Conservation (phyloP, 2,797 vertebrate genomes). For the Mormyrus proboscirostris region DNA sequence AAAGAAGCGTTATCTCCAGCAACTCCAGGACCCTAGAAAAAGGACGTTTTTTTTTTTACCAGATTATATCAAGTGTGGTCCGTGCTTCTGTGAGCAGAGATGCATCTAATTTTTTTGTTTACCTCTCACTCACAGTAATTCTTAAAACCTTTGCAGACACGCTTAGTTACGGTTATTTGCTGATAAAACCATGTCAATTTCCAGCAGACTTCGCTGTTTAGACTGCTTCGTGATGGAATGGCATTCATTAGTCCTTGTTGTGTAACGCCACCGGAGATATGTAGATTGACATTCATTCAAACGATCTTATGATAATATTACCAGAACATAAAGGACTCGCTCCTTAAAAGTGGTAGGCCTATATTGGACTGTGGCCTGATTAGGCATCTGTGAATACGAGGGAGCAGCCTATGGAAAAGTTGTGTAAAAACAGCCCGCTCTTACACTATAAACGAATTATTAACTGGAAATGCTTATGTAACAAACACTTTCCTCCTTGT, state of each 20-base stretch:
- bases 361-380: neutral
- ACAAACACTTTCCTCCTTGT: neutral
- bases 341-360: neutral
- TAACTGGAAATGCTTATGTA: neutral
- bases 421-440: neutral
- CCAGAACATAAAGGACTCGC: neutral
- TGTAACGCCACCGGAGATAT: neutral
- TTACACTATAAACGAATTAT: neutral
- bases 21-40: neutral
- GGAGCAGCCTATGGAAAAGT: conserved; percentile 3
- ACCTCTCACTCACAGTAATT: neutral
- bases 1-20: neutral
- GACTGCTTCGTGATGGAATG: neutral
- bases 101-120: neutral
- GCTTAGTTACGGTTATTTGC: neutral
- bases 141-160: neutral
- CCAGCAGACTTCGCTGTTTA: neutral
- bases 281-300: neutral
- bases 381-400: neutral
- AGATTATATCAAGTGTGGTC: neutral
- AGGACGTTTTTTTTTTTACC: too few relatives aligned
- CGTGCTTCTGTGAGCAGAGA: neutral
- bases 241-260: neutral
- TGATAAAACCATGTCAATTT: conserved; percentile 2
- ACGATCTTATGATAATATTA: neutral